Evolutionary conservation across 2,888 invertebrate species (phyloP).

Genomic region (Tiliacea citrago): DNA sequence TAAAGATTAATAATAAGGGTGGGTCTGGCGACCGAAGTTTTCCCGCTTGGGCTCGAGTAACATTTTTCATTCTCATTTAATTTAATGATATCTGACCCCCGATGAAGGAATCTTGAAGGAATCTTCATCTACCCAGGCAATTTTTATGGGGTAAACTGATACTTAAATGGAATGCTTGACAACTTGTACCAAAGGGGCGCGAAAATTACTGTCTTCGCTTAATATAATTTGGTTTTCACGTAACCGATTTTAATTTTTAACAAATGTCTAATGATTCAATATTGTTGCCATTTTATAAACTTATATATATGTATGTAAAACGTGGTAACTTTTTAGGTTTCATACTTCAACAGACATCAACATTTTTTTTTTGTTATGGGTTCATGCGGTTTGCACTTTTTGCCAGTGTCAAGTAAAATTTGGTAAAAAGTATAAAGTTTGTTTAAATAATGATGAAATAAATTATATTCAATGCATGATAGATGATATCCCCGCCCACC

Average conservation of each 20-base stretch:
- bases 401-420: too few relatives aligned
- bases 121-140: background rate
- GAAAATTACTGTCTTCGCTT: background rate
- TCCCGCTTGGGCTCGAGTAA: slow-evolving; percentile 24
- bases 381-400: too few relatives aligned
- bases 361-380: too few relatives aligned
- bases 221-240: background rate
- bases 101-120: background rate
- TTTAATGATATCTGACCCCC: slow-evolving; percentile 8
- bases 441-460: too few relatives aligned
- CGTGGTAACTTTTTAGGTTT: background rate
- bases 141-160: slow-evolving; percentile 1
- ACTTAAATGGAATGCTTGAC: background rate
- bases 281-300: background rate
- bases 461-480: too few relatives aligned
- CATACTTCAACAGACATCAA: background rate
- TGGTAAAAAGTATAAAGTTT: too few relatives aligned
- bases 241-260: background rate
- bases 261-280: too few relatives aligned
- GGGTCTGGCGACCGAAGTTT: background rate
- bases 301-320: background rate
- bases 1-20: slow-evolving; percentile 5
- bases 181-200: background rate
- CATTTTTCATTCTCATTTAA: slow-evolving; percentile 41
- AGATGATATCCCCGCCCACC: too few relatives aligned